Evolutionary conservation across 2,888 invertebrate genomes (phyloP).

Genomic region (Scrobipalpa costella): DNA sequence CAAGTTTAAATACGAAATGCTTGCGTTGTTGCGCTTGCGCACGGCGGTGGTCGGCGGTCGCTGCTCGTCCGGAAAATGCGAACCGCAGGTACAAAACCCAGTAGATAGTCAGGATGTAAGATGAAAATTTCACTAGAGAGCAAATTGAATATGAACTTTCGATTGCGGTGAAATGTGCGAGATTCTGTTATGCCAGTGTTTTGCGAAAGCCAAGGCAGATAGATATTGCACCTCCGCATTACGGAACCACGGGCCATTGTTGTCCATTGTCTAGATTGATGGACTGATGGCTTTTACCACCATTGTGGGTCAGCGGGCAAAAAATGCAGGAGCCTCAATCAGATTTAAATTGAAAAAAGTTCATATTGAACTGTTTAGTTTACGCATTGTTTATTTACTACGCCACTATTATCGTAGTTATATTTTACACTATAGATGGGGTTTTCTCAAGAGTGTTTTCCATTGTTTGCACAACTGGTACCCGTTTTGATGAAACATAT

Average conservation of each 20-base stretch:
- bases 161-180: conserved; percentile 51
- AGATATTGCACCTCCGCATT: conserved; percentile 17
- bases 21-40: conserved; percentile 48
- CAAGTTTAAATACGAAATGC: conserved; percentile 28
- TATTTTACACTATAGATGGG: too few species aligned
- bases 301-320: background rate
- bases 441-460: too few species aligned
- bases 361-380: background rate
- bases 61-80: conserved; percentile 30
- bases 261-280: conserved; percentile 16
- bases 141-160: conserved; percentile 68
- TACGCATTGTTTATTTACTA: background rate
- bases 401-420: too few species aligned
- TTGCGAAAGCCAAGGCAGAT: conserved; percentile 25
- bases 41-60: conserved; percentile 53
- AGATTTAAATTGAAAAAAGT: conserved; percentile 5
- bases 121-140: conserved; percentile 54
- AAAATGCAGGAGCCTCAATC: background rate
- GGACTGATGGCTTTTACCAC: conserved; percentile 18
- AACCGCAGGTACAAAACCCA: conserved; percentile 32
- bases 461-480: too few species aligned
- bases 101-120: conserved; percentile 31
- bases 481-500: too few species aligned
- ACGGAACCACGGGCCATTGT: background rate
- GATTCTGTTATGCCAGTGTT: conserved; percentile 36